phyloP scores from a whole-genome alignment of 2,113 vertebrate species.

The Bubo scandiacus region DNA sequence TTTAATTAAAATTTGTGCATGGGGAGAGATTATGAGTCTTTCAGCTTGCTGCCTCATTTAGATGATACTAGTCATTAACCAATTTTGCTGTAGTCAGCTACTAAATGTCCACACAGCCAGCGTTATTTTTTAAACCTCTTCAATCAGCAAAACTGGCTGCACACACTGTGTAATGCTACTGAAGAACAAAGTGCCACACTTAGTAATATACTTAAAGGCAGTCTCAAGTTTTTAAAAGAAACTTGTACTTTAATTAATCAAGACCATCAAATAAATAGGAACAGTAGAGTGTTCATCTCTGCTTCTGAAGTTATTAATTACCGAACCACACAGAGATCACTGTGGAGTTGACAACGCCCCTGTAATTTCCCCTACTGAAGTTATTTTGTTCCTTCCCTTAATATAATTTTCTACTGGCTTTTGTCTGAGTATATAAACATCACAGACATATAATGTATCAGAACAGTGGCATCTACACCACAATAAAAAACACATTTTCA shows the following conservation, averaged over 20 bases:
- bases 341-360: neutral
- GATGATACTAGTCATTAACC: slow-evolving; percentile 78
- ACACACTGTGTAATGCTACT: slow-evolving; percentile 33
- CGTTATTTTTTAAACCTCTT: slow-evolving; percentile 69
- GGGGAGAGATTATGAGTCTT: slow-evolving; percentile 78
- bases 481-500: neutral
- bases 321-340: neutral
- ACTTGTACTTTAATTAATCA: slow-evolving; percentile 49
- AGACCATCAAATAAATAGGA: slow-evolving; percentile 43
- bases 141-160: slow-evolving; percentile 74
- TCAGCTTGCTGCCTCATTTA: slow-evolving; percentile 76
- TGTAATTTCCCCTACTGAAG: neutral
- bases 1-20: slow-evolving; percentile 81
- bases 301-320: slow-evolving; percentile 47
- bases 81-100: slow-evolving; percentile 74
- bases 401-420: neutral
- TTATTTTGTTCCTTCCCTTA: slow-evolving; percentile 1
- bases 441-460: neutral
- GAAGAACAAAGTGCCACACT: slow-evolving; percentile 22
- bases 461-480: neutral
- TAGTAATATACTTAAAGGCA: slow-evolving; percentile 20
- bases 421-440: neutral
- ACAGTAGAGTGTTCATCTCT: slow-evolving; percentile 21
- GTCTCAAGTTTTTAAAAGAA: slow-evolving; percentile 31
- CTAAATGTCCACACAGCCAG: slow-evolving; percentile 57